Base-by-base conservation (phyloP, 1,140 invertebrate genomes). In the Drosophila tristis region DNA sequence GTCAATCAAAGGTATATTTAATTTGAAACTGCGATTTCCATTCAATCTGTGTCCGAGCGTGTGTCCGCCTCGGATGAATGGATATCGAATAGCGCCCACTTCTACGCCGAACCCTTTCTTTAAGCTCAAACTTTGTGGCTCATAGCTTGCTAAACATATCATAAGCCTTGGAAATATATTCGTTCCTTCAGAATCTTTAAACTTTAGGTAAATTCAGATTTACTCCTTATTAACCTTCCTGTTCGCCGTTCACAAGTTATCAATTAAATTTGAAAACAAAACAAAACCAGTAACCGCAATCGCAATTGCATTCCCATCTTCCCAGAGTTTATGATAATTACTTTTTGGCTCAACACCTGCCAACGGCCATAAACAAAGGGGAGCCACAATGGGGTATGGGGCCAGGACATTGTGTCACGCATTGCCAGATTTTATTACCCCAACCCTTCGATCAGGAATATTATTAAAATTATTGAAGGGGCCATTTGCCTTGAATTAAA, bases 1-100 rank as follows among this genome's bases (percentile, higher is more conserved):
- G 82, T 82, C 82, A 87, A 87, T 87, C 82, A 87, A 75, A 63
- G 73, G 63, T 45, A 60, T 51, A 89, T 89, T 87, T 73, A 78
- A 82, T 76, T 62, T 68, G 35, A 51, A 70, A 60, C 16, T 72
- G 57, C 44, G 57, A 61, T 79, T 54, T 25, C 9, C 35, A 45
- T 59, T 16, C 6, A 51, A 78, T 64, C 35, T 39, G 11, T 13
- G 35, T 50, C 44, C 9, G 31, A 23, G 25, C 70, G 56, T 57
- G 72, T 80, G 80, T 49, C 47, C 56, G 25, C 5, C 26, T 20
- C 15, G 16, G 15, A 11, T 58, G 50, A 58, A 42, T 60, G 57
- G 45, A 43, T 70, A 77, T 77, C 47, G 23, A 48, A 49, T 49
- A 31, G 44, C 44, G n/a, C 20, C 13, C 39, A 11, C 35, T 11